Base-by-base conservation (phyloP, 2,113 vertebrate species). In the Triplophysa rosa region DNA sequence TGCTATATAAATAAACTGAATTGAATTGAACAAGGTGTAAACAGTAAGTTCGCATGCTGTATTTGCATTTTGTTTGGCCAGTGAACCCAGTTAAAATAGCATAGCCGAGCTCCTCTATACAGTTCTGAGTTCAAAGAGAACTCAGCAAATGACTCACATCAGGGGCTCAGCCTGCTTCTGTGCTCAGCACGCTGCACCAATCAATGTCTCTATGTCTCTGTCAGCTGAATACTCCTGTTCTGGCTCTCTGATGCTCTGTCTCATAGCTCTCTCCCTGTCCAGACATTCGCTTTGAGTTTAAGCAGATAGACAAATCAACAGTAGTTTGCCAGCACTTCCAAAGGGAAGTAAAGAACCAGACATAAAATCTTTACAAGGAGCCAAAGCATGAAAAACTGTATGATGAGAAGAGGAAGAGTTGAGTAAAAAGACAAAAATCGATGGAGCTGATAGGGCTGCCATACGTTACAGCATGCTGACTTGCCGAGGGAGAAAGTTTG, bases 121-220 rank as follows among this genome's bases (percentile, higher is more conserved):
- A 76, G 37, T 67, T 80, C 58, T 66, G 17, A 81, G 81, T 85
- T 85, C 71, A 81, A 86, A 83, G 66, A 56, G 71, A 45, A 77
- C 65, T 71, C 79, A 64, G 62, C 47, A 62, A 70, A 63, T 79
- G 79, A 64, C 78, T 83, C 82, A 85, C 79, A 85, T 83, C 29
- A 29, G 0, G 81, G 40, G 66, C 65, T 62, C 64, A 37, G 47
- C 64, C 72, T 78, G 74, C 63, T 58, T 81, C 79, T 82, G 70
- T 66, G 63, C 79, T 81, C 61, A 77, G 71, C 66, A 69, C 59
- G 67, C 29, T 74, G 63, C 45, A 72, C 69, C 65, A 85, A 85
- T 85, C 82, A 85, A 83, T 85, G 76, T 82, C 65, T 19, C 77
- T 67, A 9, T 45, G 9, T 54, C 14, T 19, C 33, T 62, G 21